Evolutionary conservation across 2,797 vertebrate genomes (phyloP).

Genomic region (Brachyalestes nurse): DNA sequence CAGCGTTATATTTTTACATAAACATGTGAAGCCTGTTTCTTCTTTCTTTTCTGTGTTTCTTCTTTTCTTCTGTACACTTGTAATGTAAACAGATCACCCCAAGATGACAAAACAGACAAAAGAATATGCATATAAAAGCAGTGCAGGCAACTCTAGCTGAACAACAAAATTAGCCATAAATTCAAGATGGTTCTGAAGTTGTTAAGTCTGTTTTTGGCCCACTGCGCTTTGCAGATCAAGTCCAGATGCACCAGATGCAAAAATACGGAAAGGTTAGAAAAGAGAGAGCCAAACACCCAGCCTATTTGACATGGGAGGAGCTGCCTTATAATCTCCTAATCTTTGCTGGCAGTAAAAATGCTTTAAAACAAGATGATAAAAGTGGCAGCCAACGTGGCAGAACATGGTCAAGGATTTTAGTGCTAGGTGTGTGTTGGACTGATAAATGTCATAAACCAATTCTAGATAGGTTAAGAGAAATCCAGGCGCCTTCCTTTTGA

Average conservation of each 20-base stretch:
- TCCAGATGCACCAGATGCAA: neutral
- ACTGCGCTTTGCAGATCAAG: neutral
- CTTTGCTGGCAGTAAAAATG: constrained; percentile 53
- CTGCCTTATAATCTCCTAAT: constrained; percentile 35
- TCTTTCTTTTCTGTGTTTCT: neutral
- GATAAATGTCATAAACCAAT: constrained; percentile 79
- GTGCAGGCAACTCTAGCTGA: neutral
- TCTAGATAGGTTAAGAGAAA: constrained; percentile 58
- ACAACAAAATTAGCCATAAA: neutral
- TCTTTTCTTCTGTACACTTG: neutral
- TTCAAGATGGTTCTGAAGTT: neutral
- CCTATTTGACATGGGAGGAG: constrained; percentile 11
- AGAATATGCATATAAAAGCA: too few relatives aligned
- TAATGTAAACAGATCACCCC: too few relatives aligned
- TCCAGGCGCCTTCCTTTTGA: constrained; percentile 43
- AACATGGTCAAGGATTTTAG: constrained; percentile 68
- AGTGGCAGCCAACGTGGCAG: constrained; percentile 75
- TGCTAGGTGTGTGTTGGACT: constrained; percentile 62
- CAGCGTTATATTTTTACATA: constrained; percentile 81
- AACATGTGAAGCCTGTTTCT: constrained; percentile 49
- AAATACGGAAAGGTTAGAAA: neutral
- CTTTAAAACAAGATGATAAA: constrained; percentile 56
- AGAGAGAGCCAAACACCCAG: neutral
- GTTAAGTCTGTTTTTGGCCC: neutral
- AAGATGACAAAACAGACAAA: too few relatives aligned